Evolutionary conservation across 2,888 invertebrate genomes (phyloP).

Genomic region (Thalpophila matura): DNA sequence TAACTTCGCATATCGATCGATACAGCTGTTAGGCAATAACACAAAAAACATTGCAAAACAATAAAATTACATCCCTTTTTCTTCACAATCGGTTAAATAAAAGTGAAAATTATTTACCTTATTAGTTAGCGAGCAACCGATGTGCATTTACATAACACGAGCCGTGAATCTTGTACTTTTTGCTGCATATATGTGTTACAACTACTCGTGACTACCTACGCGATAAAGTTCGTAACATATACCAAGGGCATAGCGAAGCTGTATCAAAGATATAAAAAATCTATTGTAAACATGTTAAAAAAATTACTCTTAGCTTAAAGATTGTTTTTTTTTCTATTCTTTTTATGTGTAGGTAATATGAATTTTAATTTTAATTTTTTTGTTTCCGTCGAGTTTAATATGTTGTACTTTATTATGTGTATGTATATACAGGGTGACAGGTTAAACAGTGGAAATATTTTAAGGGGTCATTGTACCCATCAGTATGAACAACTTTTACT

Average conservation of each 20-base stretch:
- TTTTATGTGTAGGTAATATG: no score
- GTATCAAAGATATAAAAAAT: background rate
- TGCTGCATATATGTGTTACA: background rate
- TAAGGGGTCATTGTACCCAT: no score
- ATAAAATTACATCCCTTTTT: slow-evolving; percentile 16
- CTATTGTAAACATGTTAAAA: no score
- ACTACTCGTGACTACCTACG: slow-evolving; percentile 28
- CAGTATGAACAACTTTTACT: no score
- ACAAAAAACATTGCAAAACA: slow-evolving; percentile 15
- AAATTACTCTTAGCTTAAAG: no score
- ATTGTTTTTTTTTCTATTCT: no score
- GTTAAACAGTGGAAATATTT: no score
- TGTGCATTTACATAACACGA: slow-evolving; percentile 31
- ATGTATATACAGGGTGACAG: no score
- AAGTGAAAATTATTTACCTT: slow-evolving; percentile 46
- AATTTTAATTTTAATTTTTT: no score
- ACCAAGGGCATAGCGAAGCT: background rate
- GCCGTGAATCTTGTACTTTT: slow-evolving; percentile 20
- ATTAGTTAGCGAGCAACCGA: slow-evolving; percentile 28
- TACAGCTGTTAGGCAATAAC: background rate
- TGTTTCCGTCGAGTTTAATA: no score
- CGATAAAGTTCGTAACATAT: background rate
- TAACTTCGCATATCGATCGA: no score
- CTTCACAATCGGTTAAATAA: slow-evolving; percentile 13
- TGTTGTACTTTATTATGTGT: no score